Conservation (phyloP, 2,113 vertebrate genomes). For the Lepus timidus region DNA sequence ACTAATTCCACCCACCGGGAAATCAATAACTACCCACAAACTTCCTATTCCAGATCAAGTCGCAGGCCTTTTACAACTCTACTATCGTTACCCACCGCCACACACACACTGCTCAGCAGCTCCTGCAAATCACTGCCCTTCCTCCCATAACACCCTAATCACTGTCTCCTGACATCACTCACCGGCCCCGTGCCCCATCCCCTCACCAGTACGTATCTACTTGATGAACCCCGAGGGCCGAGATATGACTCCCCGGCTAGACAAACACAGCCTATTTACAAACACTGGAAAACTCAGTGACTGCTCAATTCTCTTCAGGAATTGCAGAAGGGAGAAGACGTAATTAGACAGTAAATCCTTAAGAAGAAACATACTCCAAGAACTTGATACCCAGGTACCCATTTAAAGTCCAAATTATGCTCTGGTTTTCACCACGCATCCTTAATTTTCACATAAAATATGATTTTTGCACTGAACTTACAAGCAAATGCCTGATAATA, state of each 20-base stretch:
- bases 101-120: background rate
- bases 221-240: slow-evolving; percentile 37
- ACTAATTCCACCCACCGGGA: slow-evolving; percentile 61
- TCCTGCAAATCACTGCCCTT: background rate
- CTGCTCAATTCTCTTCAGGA: slow-evolving; percentile 20
- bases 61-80: slow-evolving; percentile 55
- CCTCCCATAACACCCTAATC: slow-evolving; percentile 21
- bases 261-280: slow-evolving; percentile 56
- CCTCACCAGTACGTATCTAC: background rate
- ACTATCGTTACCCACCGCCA: background rate
- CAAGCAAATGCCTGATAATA: background rate
- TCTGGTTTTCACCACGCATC: background rate
- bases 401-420: slow-evolving; percentile 12
- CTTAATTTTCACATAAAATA: background rate
- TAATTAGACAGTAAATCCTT: slow-evolving; percentile 54
- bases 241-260: slow-evolving; percentile 65
- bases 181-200: background rate
- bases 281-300: background rate
- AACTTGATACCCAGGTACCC: slow-evolving; percentile 49
- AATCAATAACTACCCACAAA: slow-evolving; percentile 73
- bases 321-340: slow-evolving; percentile 51
- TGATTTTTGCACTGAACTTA: background rate
- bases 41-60: slow-evolving; percentile 50
- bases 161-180: background rate
- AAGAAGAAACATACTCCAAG: background rate